Percentiles rank a stretch among this genome's conserved stretches.
These are phyloP conservation scores for Carassius gibelio DNA, from an alignment of 2,113 vertebrate genomes.

Conservation along the genomic window DNA sequence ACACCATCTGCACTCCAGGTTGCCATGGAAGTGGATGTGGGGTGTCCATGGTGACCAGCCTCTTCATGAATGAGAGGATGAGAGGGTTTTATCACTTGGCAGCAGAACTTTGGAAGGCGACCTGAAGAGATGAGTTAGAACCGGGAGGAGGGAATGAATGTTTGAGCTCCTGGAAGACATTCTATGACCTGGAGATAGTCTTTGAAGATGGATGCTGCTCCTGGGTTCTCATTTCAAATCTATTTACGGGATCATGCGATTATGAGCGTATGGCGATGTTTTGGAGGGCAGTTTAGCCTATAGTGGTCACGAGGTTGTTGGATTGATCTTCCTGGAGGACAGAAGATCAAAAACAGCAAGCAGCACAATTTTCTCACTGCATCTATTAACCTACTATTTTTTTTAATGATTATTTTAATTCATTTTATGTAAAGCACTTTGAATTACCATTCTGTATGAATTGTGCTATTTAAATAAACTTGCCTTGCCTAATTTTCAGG, in stretches of 20 bases:
- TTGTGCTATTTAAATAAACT: too few relatives aligned
- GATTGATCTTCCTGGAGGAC: conserved; percentile 1
- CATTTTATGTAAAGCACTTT: too few relatives aligned
- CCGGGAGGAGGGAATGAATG: conserved; percentile 24
- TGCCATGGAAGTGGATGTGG: conserved; percentile 29
- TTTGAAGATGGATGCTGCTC: conserved; percentile 35
- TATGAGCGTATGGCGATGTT: conserved; percentile 3
- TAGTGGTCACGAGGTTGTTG: not conserved
- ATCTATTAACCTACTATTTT: not conserved
- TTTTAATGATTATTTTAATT: too few relatives aligned
- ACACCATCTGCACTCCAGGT: conserved; percentile 40
- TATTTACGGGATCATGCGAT: conserved; percentile 36
- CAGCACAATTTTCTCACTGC: not conserved
- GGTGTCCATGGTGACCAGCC: conserved; percentile 37
- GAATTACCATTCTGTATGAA: too few relatives aligned
- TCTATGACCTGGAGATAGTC: conserved; percentile 23
- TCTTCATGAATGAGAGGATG: conserved; percentile 25
- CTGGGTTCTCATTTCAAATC: conserved; percentile 29
- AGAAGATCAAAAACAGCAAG: conserved; percentile 35
- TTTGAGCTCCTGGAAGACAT: not conserved
- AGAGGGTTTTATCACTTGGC: conserved; percentile 42
- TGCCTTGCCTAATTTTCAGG: too few relatives aligned
- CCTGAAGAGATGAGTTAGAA: not conserved
- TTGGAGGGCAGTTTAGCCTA: not conserved
- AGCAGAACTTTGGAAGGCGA: conserved; percentile 31